A percentile compares a stretch with the other conserved stretches of the same genome.
These are phyloP conservation scores for Hylaeus anthracinus DNA, from an alignment of 1,140 invertebrate genomes.

Conservation along the genomic window DNA sequence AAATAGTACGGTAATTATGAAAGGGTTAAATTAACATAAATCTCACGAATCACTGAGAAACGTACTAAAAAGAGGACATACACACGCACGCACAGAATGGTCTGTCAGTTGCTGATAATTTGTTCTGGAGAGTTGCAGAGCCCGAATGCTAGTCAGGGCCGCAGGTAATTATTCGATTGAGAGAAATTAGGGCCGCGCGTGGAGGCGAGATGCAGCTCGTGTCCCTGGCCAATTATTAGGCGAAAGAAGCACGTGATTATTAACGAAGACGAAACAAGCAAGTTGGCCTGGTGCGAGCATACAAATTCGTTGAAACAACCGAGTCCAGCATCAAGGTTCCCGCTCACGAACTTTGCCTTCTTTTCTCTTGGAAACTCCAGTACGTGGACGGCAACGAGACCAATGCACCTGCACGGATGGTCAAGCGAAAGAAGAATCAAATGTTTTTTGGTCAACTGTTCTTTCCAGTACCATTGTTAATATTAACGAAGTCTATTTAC, in stretches of 20 bases:
- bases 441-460: not conserved
- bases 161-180: conserved; percentile 19
- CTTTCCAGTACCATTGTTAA: not conserved
- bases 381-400: conserved; percentile 10
- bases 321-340: conserved; percentile 6
- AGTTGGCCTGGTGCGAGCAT: not conserved
- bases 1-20: too few species aligned
- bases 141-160: conserved; percentile 15
- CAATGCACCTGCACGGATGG: conserved; percentile 6
- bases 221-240: conserved; percentile 16
- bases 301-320: conserved; percentile 24
- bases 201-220: not conserved
- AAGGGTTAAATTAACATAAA: too few species aligned
- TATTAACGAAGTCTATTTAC: not conserved
- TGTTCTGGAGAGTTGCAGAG: not conserved
- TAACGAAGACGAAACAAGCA: conserved; percentile 32
- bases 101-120: not conserved
- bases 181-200: not conserved
- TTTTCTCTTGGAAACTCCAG: not conserved
- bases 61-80: not conserved
- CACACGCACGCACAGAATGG: not conserved
- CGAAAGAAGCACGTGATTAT: conserved; percentile 21
- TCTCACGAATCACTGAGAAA: too few species aligned
- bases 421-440: not conserved
- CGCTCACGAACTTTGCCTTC: conserved; percentile 17